Percentiles rank a stretch among this genome's conserved stretches.
phyloP scores from a whole-genome alignment of 2,888 invertebrate genomes.

The Pyrochroa serraticornis region DNA sequence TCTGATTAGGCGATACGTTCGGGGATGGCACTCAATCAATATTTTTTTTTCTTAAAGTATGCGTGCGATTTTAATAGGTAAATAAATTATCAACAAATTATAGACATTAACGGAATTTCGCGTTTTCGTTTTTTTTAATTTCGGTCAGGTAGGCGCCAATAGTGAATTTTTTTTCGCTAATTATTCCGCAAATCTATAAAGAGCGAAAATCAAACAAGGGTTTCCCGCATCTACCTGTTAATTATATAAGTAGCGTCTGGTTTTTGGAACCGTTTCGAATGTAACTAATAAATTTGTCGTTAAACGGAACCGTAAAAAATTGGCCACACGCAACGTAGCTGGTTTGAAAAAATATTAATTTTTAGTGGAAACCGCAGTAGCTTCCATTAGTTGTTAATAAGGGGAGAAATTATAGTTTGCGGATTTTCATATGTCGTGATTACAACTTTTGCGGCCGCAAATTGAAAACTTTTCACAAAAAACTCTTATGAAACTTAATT shows the following conservation, averaged over 20 bases:
- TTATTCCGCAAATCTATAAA: too few species aligned
- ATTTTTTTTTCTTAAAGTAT: background rate
- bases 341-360: constrained; percentile 16
- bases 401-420: constrained; percentile 9
- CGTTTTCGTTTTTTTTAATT: too few species aligned
- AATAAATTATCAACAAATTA: constrained; percentile 2
- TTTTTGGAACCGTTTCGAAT: background rate
- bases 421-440: background rate
- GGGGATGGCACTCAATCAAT: too few species aligned
- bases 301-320: constrained; percentile 1
- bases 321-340: constrained; percentile 19
- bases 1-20: too few species aligned
- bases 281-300: constrained; percentile 15
- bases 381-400: constrained; percentile 13
- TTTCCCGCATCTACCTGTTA: too few species aligned
- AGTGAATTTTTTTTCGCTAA: too few species aligned
- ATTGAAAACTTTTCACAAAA: too few species aligned
- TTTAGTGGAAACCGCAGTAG: constrained; percentile 17
- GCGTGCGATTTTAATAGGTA: background rate
- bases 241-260: too few species aligned
- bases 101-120: too few species aligned
- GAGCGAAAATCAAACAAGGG: too few species aligned
- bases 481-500: background rate
- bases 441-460: too few species aligned
- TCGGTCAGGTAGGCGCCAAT: too few species aligned